Base-by-base conservation (phyloP, 2,113 vertebrate genomes). In the Channa maculata region DNA sequence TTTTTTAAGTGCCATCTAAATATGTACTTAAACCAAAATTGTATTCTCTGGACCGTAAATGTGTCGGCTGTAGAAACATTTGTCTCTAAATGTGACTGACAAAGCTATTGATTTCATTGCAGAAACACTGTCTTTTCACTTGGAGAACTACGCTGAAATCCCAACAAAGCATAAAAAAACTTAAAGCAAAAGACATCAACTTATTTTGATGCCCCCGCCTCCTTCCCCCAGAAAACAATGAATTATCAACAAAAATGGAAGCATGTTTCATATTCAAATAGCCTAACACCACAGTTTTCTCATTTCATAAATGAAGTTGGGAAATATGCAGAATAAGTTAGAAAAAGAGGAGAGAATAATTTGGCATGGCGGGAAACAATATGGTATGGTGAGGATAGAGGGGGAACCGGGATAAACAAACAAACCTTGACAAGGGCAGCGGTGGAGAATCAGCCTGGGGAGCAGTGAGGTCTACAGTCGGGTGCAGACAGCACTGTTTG, bases 371-470 rank as follows among this genome's bases (percentile, higher is more conserved):
- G 38, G 57, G 76, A 79, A 89, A 92, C 88, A 91, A 89, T 87
- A 82, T 78, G 85, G 86, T 78, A 37, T 83, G 82, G 81, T 67
- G 74, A 78, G 86, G 78, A 84, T 24, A 71, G 75, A 46, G 83
- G 63, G 74, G 88, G 86, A 72, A 79, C 77, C 67, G 77, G 89
- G 80, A 85, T 84, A 90, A 90, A 93, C 91, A 94, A 93, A 93
- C 86, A 92, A 93, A 91, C 90, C 88, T 91, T 91, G 83, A 92
- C 86, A 85, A 91, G 93, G 91, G 88, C 87, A 91, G 90, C 71
- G 15, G 78, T 63, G 89, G 89, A 89, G 86, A 69, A 85, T 80
- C 85, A 80, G 78, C 60, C 72, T 49, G 54, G 90, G 84, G 81
- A 89, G 82, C 74, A 43, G 64, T 33, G 77, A 79, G 89, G 89